Evolutionary conservation across 2,797 vertebrate species (phyloP).

Genomic region (Notamacropus eugenii): DNA sequence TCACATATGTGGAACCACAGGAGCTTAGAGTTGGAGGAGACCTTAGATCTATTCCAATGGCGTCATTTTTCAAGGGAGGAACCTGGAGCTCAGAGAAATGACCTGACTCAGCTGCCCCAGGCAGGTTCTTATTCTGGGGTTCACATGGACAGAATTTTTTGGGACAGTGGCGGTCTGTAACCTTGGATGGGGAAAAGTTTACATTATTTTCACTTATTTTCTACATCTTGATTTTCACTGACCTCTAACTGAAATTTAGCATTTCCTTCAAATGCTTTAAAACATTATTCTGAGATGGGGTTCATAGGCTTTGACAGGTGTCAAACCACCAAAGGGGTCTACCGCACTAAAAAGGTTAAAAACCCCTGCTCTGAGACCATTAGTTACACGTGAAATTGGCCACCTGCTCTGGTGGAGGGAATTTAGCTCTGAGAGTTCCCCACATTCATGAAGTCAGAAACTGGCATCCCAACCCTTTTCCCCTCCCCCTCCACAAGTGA

Average conservation of each 20-base stretch:
- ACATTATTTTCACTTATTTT: not conserved
- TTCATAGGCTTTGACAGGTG: not conserved
- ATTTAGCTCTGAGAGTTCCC: not conserved
- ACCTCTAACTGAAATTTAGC: not conserved
- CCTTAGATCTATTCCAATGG: accelerated
- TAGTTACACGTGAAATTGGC: not conserved
- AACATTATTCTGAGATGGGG: not conserved
- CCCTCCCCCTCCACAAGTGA: not conserved
- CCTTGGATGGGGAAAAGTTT: not conserved
- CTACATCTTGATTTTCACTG: not conserved
- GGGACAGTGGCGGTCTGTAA: not conserved
- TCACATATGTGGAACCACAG: not conserved
- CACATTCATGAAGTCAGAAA: not conserved
- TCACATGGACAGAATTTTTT: not conserved
- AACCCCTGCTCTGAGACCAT: not conserved
- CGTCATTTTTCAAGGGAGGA: not conserved
- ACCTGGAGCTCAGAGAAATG: not conserved
- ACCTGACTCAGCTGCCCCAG: not conserved
- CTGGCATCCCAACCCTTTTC: not conserved
- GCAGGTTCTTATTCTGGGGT: not conserved
- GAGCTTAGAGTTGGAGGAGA: not conserved
- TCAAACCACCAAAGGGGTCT: not conserved
- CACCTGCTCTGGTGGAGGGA: not conserved
- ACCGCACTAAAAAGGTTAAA: not conserved
- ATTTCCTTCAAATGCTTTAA: not conserved